Percentiles rank a stretch among this genome's conserved stretches.
Conservation (phyloP, 1,140 invertebrate species). For the Scaptomyza montana region DNA sequence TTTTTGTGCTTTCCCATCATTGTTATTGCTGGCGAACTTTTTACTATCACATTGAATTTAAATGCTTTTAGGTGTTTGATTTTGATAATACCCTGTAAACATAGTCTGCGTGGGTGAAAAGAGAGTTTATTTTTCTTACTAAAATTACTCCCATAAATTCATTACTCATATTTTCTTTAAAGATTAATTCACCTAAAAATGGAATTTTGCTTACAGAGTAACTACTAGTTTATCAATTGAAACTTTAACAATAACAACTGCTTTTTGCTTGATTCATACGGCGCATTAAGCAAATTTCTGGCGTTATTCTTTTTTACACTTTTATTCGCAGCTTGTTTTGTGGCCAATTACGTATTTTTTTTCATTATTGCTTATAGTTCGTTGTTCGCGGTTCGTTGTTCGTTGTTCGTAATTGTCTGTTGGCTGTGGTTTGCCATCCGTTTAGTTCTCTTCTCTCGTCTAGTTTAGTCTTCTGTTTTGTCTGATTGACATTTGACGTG, state of each 20-base stretch:
- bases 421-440: conserved; percentile 7
- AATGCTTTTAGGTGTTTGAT: conserved; percentile 10
- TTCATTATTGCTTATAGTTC: conserved; percentile 5
- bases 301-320: conserved; percentile 42
- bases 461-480: conserved; percentile 22
- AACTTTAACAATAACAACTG: neutral
- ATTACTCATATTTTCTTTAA: too few relatives aligned
- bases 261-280: conserved; percentile 20
- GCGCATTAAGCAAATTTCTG: conserved; percentile 74
- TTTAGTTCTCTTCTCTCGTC: conserved; percentile 24
- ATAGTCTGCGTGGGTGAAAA: too few relatives aligned
- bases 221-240: neutral
- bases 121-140: neutral
- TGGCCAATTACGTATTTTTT: conserved; percentile 74
- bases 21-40: conserved; percentile 27
- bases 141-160: too few relatives aligned
- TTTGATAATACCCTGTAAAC: conserved; percentile 21
- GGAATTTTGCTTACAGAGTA: conserved; percentile 5
- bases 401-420: conserved; percentile 1
- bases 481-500: conserved; percentile 79
- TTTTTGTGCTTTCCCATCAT: conserved; percentile 13
- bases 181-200: too few relatives aligned
- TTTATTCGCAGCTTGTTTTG: conserved; percentile 62
- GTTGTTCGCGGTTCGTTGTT: conserved; percentile 6
- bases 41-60: conserved; percentile 40